Conservation (phyloP, 2,888 invertebrate genomes). For the Alloplasta piceator region DNA sequence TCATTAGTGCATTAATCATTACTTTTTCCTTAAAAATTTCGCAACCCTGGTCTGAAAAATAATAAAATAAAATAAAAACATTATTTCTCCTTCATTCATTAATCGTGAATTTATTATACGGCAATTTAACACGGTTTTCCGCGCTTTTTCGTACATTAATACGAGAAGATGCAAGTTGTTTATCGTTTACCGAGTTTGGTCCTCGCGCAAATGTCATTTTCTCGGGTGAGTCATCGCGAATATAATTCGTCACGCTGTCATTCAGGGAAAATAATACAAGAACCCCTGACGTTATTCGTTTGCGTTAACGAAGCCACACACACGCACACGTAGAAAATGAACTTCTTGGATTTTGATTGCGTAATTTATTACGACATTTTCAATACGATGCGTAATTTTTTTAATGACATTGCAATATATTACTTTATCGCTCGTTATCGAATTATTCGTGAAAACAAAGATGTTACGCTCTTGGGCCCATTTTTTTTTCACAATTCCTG, state of each 20-base stretch:
- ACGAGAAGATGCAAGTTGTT: too few species aligned
- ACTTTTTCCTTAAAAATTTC: too few species aligned
- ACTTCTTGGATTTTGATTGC: neutral
- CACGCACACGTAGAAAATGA: neutral
- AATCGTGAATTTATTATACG: too few species aligned
- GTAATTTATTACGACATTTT: too few species aligned
- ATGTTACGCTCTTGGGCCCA: neutral
- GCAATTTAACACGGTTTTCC: too few species aligned
- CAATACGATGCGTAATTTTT: too few species aligned
- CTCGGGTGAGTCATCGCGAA: slow-evolving; percentile 37
- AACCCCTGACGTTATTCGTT: slow-evolving; percentile 35
- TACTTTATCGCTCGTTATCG: too few species aligned
- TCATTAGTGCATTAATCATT: too few species aligned
- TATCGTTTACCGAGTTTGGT: slow-evolving; percentile 4
- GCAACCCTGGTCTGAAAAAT: neutral
- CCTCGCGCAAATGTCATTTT: slow-evolving; percentile 34
- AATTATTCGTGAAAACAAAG: too few species aligned
- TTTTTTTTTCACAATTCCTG: neutral
- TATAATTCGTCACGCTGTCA: slow-evolving; percentile 9
- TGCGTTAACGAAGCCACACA: slow-evolving; percentile 37
- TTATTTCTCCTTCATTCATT: neutral
- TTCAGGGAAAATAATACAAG: slow-evolving; percentile 11
- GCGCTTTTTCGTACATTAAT: too few species aligned
- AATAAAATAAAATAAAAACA: neutral
- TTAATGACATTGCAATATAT: too few species aligned